Evolutionary conservation across 2,888 invertebrate species (phyloP).

Genomic region (Melipona bicolor): DNA sequence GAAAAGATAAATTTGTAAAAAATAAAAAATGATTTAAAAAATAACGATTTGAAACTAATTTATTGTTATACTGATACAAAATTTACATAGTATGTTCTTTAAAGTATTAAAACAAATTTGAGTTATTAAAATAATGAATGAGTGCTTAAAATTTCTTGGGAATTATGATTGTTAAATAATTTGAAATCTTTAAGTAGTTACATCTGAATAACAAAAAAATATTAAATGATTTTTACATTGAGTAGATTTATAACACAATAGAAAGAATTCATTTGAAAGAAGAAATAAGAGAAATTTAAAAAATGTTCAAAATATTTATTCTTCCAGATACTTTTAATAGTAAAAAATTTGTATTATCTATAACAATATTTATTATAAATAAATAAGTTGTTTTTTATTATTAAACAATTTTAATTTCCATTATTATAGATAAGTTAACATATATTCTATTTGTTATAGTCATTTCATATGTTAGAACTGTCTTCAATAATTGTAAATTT

Average conservation of each 20-base stretch:
- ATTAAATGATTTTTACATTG: neutral
- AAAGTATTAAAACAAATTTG: neutral
- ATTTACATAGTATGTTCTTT: neutral
- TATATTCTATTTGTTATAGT: neutral
- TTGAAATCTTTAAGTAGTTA: neutral
- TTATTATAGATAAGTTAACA: neutral
- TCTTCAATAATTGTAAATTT: conserved; percentile 32
- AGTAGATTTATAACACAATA: too few species aligned
- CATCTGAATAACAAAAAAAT: neutral
- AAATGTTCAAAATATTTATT: neutral
- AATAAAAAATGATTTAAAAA: neutral
- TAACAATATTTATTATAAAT: neutral
- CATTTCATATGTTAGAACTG: neutral
- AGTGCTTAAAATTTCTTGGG: neutral
- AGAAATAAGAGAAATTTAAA: neutral
- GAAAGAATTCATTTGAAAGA: neutral
- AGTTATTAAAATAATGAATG: neutral
- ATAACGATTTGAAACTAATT: neutral
- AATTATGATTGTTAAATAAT: neutral
- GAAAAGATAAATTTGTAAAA: neutral
- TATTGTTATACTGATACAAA: neutral
- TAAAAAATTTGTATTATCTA: neutral
- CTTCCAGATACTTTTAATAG: conserved; percentile 7
- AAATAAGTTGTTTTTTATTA: too few species aligned
- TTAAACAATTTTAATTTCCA: too few species aligned